phyloP scores from a whole-genome alignment of 2,888 invertebrate genomes.

The Pharmacophagus antenor region DNA sequence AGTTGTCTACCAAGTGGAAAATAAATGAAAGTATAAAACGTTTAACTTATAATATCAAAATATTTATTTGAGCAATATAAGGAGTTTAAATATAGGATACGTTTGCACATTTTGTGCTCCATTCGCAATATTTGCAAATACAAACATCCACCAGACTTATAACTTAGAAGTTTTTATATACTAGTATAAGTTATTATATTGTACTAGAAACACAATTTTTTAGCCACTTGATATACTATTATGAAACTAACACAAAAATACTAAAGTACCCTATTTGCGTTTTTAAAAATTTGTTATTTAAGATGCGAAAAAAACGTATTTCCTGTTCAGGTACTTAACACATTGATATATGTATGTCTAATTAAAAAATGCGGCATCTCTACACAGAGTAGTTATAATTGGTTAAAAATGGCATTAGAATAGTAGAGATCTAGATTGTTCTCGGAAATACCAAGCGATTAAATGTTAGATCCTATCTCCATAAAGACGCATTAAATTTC shows the following conservation, averaged over 20 bases:
- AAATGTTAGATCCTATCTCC: too few relatives aligned
- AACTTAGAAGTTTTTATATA: conserved; percentile 4
- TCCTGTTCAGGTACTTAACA: too few relatives aligned
- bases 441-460: too few relatives aligned
- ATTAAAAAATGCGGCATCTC: too few relatives aligned
- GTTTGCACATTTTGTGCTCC: conserved; percentile 1
- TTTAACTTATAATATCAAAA: conserved; percentile 15
- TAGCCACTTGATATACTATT: background rate
- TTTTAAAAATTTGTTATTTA: background rate
- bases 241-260: background rate
- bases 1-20: conserved; percentile 27
- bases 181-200: too few relatives aligned
- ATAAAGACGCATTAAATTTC: too few relatives aligned
- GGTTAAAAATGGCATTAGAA: too few relatives aligned
- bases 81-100: conserved; percentile 1
- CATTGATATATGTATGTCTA: too few relatives aligned
- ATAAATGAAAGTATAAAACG: conserved; percentile 24
- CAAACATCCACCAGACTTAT: background rate
- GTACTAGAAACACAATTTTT: background rate
- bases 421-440: too few relatives aligned
- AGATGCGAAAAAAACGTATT: background rate
- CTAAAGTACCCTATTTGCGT: background rate
- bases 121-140: background rate
- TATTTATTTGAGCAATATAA: conserved; percentile 13
- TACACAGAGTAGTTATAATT: too few relatives aligned